phyloP scores from a whole-genome alignment of 2,888 invertebrate species.

The Lobophora halterata region DNA sequence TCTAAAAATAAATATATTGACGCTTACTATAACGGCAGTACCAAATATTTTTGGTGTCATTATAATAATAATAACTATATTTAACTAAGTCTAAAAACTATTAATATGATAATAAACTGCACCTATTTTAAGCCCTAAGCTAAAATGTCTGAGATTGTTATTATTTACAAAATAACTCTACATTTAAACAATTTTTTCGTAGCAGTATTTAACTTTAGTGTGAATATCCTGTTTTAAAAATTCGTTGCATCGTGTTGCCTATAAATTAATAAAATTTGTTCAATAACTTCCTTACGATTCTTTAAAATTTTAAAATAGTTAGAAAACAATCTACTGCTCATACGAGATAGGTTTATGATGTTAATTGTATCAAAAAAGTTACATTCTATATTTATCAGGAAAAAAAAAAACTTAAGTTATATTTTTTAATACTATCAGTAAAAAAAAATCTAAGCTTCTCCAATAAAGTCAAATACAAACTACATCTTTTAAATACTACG shows the following conservation, averaged over 20 bases:
- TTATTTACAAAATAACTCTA: constrained; percentile 42
- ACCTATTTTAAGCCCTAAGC: constrained; percentile 39
- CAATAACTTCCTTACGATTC: too few species aligned
- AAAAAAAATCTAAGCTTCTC: constrained; percentile 17
- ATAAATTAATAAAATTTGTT: too few species aligned
- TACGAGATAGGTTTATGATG: too few species aligned
- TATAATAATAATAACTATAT: too few species aligned
- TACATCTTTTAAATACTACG: constrained; percentile 17
- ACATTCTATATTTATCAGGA: too few species aligned
- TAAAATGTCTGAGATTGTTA: constrained; percentile 36
- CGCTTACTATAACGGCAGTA: constrained; percentile 53
- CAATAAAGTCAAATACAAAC: constrained; percentile 27
- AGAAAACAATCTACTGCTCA: too few species aligned
- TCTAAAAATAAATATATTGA: constrained; percentile 45
- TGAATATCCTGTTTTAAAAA: constrained; percentile 12
- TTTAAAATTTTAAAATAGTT: too few species aligned
- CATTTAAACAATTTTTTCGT: constrained; percentile 28
- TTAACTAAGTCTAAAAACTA: constrained; percentile 24
- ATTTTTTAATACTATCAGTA: too few species aligned
- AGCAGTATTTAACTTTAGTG: constrained; percentile 25
- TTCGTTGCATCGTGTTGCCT: constrained; percentile 17
- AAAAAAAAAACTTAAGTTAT: constrained; percentile 3
- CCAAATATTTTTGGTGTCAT: constrained; percentile 28
- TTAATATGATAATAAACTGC: constrained; percentile 21
- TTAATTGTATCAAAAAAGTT: too few species aligned